These are phyloP conservation scores for Gerris lacustris DNA, from an alignment of 2,888 invertebrate species.

Conservation along the genomic window DNA sequence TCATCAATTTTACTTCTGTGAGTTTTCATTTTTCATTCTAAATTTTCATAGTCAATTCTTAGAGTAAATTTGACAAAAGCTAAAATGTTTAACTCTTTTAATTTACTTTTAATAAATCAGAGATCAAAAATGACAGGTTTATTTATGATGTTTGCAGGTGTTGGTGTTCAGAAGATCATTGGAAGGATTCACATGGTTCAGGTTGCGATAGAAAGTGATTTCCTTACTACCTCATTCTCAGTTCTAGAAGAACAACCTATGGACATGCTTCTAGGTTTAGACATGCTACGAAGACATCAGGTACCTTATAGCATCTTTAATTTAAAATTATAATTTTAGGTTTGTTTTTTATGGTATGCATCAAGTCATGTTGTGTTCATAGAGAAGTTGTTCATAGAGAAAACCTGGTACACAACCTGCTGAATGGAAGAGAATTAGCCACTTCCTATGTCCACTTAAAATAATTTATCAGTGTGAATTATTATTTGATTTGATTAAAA, in stretches of 20 bases:
- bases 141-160: conserved; percentile 44
- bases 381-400: neutral
- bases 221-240: conserved; percentile 87
- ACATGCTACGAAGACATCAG: conserved; percentile 93
- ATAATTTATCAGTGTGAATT: too few relatives aligned
- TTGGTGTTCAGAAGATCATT: conserved; percentile 86
- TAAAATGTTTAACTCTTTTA: too few relatives aligned
- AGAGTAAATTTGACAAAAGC: too few relatives aligned
- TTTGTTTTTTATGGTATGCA: neutral
- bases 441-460: too few relatives aligned
- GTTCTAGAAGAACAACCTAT: conserved; percentile 91
- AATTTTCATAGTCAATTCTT: too few relatives aligned
- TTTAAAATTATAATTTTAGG: neutral
- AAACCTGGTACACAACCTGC: too few relatives aligned
- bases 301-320: conserved; percentile 39
- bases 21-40: too few relatives aligned
- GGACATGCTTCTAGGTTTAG: conserved; percentile 95
- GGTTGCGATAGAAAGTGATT: conserved; percentile 85
- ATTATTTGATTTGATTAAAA: too few relatives aligned
- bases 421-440: too few relatives aligned
- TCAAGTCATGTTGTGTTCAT: neutral
- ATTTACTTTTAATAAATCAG: too few relatives aligned
- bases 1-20: too few relatives aligned
- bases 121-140: too few relatives aligned
- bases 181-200: conserved; percentile 94